Evolutionary conservation across 1,140 invertebrate genomes (phyloP).

Genomic region (Drosophila asahinai): DNA sequence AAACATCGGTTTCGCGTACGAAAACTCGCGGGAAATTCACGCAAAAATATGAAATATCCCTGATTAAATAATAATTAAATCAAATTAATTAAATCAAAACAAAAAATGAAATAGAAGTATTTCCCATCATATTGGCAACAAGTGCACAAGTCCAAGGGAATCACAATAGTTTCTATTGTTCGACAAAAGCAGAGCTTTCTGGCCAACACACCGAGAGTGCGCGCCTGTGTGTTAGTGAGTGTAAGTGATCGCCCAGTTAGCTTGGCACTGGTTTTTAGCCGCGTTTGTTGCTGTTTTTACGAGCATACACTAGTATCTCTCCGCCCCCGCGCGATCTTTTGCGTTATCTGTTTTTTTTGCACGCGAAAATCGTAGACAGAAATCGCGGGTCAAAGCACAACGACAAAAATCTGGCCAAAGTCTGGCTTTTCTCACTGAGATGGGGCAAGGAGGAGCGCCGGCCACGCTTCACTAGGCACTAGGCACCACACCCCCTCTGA

Average conservation of each 20-base stretch:
- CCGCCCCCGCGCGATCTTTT: constrained; percentile 38
- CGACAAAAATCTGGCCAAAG: constrained; percentile 32
- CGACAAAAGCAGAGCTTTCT: constrained; percentile 32
- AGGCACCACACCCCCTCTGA: constrained; percentile 5
- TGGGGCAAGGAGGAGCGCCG: constrained; percentile 48
- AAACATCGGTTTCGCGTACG: neutral
- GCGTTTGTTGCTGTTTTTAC: constrained; percentile 13
- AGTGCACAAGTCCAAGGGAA: constrained; percentile 20
- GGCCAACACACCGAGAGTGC: constrained; percentile 18
- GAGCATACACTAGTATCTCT: constrained; percentile 1
- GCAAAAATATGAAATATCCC: neutral
- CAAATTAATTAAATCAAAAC: neutral
- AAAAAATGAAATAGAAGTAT: constrained; percentile 4
- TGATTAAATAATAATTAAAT: neutral
- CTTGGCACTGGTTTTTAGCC: constrained; percentile 18
- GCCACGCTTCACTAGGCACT: constrained; percentile 46
- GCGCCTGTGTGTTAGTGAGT: constrained; percentile 13
- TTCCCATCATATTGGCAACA: constrained; percentile 4
- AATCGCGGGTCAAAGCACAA: constrained; percentile 18
- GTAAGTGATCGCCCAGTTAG: constrained; percentile 39
- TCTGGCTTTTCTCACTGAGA: constrained; percentile 39
- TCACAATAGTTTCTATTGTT: constrained; percentile 27
- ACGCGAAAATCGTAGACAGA: constrained; percentile 12
- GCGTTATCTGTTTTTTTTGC: constrained; percentile 32
- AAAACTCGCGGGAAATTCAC: constrained; percentile 1